These are phyloP conservation scores for Neolamprologus ventralis DNA, from an alignment of 2,113 vertebrate genomes.

Conservation along the genomic window DNA sequence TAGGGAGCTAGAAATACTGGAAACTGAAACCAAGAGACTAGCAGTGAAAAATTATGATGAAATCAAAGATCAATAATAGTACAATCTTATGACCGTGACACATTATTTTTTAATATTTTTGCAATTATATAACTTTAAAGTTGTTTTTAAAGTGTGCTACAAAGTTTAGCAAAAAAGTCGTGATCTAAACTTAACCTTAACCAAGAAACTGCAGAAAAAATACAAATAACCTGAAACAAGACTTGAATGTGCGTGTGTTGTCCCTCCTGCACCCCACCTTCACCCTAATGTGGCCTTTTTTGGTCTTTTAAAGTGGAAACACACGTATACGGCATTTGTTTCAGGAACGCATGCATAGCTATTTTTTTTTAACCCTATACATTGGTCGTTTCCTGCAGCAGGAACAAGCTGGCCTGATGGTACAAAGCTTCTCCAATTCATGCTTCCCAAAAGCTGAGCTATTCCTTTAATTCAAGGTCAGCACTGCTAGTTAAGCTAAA, in stretches of 20 bases:
- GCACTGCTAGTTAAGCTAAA: not conserved
- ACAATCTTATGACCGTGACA: not conserved
- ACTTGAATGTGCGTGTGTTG: not conserved
- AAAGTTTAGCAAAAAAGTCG: rapidly evolving
- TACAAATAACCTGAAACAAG: not conserved
- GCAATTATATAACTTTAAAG: not conserved
- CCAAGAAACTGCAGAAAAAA: not conserved
- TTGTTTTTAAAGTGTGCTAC: not conserved
- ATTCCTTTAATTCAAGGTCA: not conserved
- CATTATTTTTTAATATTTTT: not conserved
- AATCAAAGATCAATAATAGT: not conserved
- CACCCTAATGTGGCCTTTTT: not conserved
- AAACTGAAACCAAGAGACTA: not conserved
- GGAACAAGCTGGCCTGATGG: not conserved
- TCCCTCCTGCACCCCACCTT: not conserved
- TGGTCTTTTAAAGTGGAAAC: not conserved
- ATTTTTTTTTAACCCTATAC: not conserved
- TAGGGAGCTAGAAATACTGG: not conserved
- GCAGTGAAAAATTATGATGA: not conserved
- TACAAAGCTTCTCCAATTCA: not conserved
- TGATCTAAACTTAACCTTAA: not conserved
- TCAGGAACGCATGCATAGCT: not conserved
- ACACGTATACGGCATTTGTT: not conserved
- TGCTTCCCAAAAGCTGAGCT: not conserved
- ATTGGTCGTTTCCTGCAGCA: not conserved